Evolutionary conservation across 2,888 invertebrate species (phyloP), one percentile per base, ranked within the genome.

Genomic region (Elmis aenea): DNA sequence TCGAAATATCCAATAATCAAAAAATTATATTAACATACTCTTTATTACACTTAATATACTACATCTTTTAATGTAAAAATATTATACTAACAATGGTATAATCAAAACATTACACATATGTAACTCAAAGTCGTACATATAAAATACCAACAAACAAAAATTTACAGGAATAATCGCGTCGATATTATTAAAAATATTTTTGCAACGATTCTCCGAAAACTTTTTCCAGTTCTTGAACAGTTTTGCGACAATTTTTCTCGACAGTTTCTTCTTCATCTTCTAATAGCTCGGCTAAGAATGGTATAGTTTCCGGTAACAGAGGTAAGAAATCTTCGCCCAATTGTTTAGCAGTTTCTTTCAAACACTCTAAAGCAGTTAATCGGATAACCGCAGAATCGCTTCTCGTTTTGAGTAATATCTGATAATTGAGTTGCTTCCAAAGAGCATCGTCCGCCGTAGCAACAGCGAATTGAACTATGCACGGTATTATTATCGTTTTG

Each of bases 361-460:
- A 69, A 44, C 81, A 80, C 46, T 81, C 75, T 22, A 92, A 69
- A 0, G 86, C 78, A 30, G 76, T 74, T 29, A 88, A 71, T 33
- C 90, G 75, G 60, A 91, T 85, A 60, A 81, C 76, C 0, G 85
- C 75, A 41, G 79, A 79, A 48, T 78, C 75, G 54, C 85, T 82
- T 42, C 91, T 77, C 0, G 91, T 88, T 70, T 95, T 95, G 46
- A 93, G 71, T 33, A 94, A 68, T 45, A 93, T 79, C 62, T 93
- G 89, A 64, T 93, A 91, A 61, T 93, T 91, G 43, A 95, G 69
- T 51, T 87, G 79, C 60, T 93, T 93, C 85, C 93, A 93, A 14
- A 89, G 66, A 0, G 87, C 79, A 62, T 94, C 92, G 58, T 91
- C 92, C 2, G 81, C 83, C 1, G 83, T 81, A 0, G 87, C 85